phyloP scores from a whole-genome alignment of 2,113 vertebrate genomes.

The Pomatostomus ruficeps region DNA sequence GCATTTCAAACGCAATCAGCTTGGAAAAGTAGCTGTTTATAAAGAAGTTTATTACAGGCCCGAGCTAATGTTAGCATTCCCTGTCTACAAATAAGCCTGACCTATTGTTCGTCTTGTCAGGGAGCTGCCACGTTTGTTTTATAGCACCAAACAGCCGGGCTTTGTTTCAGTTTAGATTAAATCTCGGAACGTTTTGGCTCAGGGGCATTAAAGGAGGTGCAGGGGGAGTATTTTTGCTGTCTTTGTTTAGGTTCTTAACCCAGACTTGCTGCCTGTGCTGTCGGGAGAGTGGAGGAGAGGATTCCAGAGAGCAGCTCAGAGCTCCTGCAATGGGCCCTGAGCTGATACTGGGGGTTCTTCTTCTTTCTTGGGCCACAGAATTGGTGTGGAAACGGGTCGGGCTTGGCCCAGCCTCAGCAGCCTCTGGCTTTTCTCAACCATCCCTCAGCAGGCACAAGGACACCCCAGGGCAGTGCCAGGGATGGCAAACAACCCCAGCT shows the following conservation, averaged over 20 bases:
- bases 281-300: background rate
- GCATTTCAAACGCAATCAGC: constrained; percentile 45
- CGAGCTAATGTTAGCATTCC: constrained; percentile 21
- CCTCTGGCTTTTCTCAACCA: background rate
- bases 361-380: background rate
- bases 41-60: constrained; percentile 20
- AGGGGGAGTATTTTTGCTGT: background rate
- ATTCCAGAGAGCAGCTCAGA: background rate
- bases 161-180: constrained; percentile 34
- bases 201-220: background rate
- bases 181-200: background rate
- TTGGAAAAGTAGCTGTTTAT: constrained; percentile 41
- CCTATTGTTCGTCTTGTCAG: constrained; percentile 2
- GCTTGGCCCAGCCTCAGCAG: background rate
- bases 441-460: background rate
- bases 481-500: background rate
- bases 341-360: background rate
- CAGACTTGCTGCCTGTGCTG: background rate
- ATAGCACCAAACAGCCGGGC: background rate
- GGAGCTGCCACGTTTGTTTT: constrained; percentile 24
- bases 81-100: constrained; percentile 35
- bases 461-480: background rate
- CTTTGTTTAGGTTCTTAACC: background rate
- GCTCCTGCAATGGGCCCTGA: background rate
- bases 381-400: accelerated